Conservation (phyloP, 2,113 vertebrate genomes). For the Eulemur rufifrons region DNA sequence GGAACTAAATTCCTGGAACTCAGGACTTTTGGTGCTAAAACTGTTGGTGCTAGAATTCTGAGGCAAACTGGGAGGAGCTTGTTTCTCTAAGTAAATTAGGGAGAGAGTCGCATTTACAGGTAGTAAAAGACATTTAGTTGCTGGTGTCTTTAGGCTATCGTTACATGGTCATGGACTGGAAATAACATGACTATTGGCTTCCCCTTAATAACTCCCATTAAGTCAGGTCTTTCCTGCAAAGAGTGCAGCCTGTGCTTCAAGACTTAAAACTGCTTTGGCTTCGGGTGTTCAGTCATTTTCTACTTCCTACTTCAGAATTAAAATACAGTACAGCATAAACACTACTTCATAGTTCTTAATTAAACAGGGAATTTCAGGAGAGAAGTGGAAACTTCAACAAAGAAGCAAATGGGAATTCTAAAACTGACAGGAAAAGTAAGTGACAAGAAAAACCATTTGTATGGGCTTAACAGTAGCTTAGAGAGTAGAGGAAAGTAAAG, state of each 20-base stretch:
- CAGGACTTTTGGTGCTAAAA: background rate
- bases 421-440: background rate
- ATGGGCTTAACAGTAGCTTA: background rate
- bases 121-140: background rate
- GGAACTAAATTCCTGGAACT: background rate
- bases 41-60: background rate
- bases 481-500: background rate
- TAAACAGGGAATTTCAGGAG: background rate
- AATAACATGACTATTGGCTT: background rate
- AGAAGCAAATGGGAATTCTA: background rate
- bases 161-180: background rate
- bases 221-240: background rate
- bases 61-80: background rate
- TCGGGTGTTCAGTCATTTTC: background rate
- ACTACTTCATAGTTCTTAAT: background rate
- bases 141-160: background rate
- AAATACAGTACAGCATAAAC: background rate
- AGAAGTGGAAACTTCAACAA: background rate
- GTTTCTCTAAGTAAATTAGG: background rate
- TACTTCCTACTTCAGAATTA: background rate
- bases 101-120: background rate
- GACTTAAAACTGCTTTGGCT: background rate
- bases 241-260: background rate
- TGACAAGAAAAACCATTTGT: background rate
- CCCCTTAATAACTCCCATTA: background rate